These are phyloP conservation scores for Megaceryle maxima DNA, from an alignment of 2,113 vertebrate species.

Conservation along the genomic window DNA sequence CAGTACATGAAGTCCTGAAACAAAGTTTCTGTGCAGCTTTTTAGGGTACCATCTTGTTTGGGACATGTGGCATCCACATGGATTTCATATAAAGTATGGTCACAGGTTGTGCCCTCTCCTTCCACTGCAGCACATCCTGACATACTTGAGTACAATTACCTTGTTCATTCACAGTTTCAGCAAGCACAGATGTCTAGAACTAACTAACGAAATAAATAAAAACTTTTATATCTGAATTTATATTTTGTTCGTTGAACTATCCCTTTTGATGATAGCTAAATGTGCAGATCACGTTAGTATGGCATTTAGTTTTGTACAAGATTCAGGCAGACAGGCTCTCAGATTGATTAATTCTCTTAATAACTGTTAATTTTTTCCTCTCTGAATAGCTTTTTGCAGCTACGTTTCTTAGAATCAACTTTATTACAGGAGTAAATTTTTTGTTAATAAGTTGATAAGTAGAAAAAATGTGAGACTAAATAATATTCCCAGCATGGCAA, in stretches of 20 bases:
- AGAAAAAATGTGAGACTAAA: background rate
- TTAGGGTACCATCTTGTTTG: background rate
- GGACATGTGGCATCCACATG: background rate
- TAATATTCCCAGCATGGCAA: background rate
- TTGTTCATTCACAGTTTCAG: background rate
- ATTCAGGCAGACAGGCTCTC: background rate
- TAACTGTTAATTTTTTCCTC: background rate
- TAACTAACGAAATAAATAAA: background rate
- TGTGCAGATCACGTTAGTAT: background rate
- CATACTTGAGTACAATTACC: background rate
- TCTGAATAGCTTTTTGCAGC: background rate
- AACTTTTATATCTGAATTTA: background rate
- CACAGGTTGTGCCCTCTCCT: accelerated
- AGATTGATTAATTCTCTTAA: background rate
- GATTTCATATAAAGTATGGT: background rate
- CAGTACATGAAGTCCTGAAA: background rate
- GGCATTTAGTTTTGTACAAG: background rate
- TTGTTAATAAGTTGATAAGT: background rate
- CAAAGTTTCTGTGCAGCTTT: background rate
- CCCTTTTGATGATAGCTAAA: background rate
- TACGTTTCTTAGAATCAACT: background rate
- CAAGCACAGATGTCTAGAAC: background rate
- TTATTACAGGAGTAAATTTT: background rate
- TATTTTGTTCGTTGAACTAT: background rate
- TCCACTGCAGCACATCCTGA: background rate